Evolutionary conservation across 2,888 invertebrate species (phyloP), one percentile per base, ranked within the genome.

Genomic region (Drosophila phalerata): DNA sequence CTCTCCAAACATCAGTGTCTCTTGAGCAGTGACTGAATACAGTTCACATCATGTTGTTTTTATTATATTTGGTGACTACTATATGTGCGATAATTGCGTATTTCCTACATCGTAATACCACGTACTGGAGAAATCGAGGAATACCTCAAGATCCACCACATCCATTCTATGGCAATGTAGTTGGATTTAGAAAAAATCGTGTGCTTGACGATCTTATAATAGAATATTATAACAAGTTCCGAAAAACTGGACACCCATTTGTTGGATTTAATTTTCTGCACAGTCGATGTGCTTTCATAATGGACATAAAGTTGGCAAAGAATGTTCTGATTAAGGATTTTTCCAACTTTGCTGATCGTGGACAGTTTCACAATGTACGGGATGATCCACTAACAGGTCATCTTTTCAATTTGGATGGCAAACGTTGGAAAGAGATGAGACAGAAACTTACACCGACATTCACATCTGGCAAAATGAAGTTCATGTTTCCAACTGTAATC

Each of bases 281-380:
- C n/a, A 37, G 37, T 0, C 37, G 6, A n/a, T n/a, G 37, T 3
- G 37, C 13, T 1, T 37, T 37, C 2, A 8, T 37, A 8, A 37
- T 37, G 37, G 37, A 37, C 37, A 37, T 37, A 2, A n/a, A 37
- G 37, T n/a, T 37, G n/a, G 37, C n/a, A 2, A 37, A 37, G 37
- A 37, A 37, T 37, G 37, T 37, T n/a, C n/a, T 37, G n/a, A 37
- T 37, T n/a, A 37, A 37, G 37, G 37, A 37, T 8, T 37, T 37
- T n/a, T 37, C 37, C n/a, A 37, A 37, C 37, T 37, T 37, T 37
- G 37, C 37, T 8, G 37, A 37, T 37, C 37, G 37, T 37, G 37
- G 37, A 8, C 37, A 37, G 37, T 37, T 37, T 8, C 37, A 37
- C 37, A 37, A 37, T 37, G 37, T 3, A n/a, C 37, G n/a, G 2